These are phyloP conservation scores for Lepus americanus DNA, from an alignment of 2,113 vertebrate species.

Conservation along the genomic window DNA sequence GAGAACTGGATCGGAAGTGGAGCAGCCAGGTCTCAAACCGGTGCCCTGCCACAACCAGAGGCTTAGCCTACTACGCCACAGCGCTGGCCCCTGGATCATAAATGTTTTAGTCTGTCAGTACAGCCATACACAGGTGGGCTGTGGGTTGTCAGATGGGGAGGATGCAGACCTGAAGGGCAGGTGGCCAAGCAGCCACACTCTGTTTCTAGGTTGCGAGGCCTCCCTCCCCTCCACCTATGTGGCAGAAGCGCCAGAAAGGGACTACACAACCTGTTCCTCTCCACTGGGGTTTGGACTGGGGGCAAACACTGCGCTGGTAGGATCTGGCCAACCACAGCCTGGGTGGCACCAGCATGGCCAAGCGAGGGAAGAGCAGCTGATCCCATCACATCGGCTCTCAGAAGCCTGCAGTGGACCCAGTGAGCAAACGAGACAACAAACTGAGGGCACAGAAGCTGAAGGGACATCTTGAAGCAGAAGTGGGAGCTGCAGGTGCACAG, in stretches of 20 bases:
- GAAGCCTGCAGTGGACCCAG: background rate
- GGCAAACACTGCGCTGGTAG: background rate
- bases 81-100: too few relatives aligned
- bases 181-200: background rate
- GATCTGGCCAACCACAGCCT: background rate
- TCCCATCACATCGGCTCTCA: background rate
- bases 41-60: too few relatives aligned
- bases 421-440: background rate
- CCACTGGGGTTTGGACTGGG: too few relatives aligned
- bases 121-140: background rate
- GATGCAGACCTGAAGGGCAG: background rate
- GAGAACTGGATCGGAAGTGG: too few relatives aligned
- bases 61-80: too few relatives aligned
- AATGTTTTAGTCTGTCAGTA: background rate
- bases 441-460: background rate
- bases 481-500: rapidly evolving
- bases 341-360: background rate
- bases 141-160: background rate
- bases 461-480: background rate
- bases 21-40: too few relatives aligned
- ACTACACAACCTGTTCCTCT: background rate
- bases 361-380: background rate
- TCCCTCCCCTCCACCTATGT: background rate
- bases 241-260: background rate
- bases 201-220: background rate